A percentile compares a stretch with the other conserved stretches of the same genome.
phyloP scores from a whole-genome alignment of 92 coral and sea anemone genomes.

The Metridium senile region DNA sequence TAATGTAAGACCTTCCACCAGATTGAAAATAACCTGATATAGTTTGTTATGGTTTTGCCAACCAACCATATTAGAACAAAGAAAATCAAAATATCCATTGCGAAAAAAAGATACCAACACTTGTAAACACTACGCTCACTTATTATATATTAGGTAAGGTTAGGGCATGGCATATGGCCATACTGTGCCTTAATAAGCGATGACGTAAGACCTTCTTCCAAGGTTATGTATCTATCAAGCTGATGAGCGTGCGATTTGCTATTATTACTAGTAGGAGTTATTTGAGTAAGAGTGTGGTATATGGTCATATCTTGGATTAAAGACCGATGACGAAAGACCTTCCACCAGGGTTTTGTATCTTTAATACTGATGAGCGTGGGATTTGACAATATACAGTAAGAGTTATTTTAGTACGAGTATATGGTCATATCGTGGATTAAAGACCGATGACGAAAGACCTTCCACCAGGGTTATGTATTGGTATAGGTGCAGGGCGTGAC shows the following conservation, averaged over 20 bases:
- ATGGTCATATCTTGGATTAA: constrained; percentile 2
- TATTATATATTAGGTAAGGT: background rate
- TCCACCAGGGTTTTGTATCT: constrained; percentile 91
- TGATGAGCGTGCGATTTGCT: constrained; percentile 62
- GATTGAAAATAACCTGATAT: too few relatives aligned
- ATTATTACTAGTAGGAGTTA: background rate
- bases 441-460: constrained; percentile 92
- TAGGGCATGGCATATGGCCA: background rate
- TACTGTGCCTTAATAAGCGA: constrained; percentile 63
- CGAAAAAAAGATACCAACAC: too few relatives aligned
- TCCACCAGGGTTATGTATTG: constrained; percentile 93
- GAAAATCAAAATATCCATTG: too few relatives aligned
- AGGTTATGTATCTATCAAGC: constrained; percentile 94
- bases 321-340: constrained; percentile 92
- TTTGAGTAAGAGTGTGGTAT: background rate
- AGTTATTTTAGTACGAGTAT: too few relatives aligned
- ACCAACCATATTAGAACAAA: too few relatives aligned
- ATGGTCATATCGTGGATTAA: constrained; percentile 8
- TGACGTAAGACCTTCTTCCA: constrained; percentile 88
- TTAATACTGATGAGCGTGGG: constrained; percentile 88
- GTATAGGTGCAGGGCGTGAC: constrained; percentile 91
- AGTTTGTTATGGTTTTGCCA: too few relatives aligned
- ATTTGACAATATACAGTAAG: too few relatives aligned
- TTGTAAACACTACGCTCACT: too few relatives aligned
- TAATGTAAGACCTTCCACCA: too few relatives aligned